These are phyloP conservation scores for Littorina saxatilis DNA, from an alignment of 1,140 invertebrate species.

Conservation along the genomic window DNA sequence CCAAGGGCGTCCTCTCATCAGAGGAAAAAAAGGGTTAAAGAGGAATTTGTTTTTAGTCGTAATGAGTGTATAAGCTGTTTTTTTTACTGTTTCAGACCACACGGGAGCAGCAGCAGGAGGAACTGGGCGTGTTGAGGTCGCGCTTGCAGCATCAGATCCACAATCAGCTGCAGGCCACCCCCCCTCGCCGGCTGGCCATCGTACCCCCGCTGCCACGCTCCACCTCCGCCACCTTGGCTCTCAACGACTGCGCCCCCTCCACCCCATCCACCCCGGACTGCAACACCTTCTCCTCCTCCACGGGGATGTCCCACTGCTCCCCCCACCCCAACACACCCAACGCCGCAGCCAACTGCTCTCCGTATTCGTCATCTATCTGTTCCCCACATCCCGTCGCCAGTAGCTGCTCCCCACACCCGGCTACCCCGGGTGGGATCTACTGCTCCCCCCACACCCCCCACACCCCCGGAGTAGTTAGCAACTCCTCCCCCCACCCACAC, in stretches of 20 bases:
- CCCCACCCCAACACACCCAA: not conserved
- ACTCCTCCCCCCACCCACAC: not conserved
- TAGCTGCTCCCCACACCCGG: not conserved
- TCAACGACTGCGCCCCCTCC: not conserved
- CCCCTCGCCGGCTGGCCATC: conserved; percentile 20
- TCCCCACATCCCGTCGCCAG: too few relatives aligned
- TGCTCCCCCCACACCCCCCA: not conserved
- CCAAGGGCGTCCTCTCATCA: too few relatives aligned
- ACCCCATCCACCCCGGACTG: not conserved
- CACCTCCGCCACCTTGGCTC: not conserved
- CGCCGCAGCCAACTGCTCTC: too few relatives aligned
- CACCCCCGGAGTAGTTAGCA: not conserved
- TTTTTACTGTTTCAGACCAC: conserved; percentile 8
- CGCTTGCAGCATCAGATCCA: conserved; percentile 13
- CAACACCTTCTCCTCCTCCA: not conserved
- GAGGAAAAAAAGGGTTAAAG: too few relatives aligned
- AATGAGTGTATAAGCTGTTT: too few relatives aligned
- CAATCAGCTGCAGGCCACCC: conserved; percentile 12
- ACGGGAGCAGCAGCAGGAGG: conserved; percentile 21
- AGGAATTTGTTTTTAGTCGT: too few relatives aligned
- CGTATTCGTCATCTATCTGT: too few relatives aligned
- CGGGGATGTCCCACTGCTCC: not conserved
- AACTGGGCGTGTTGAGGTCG: conserved; percentile 6
- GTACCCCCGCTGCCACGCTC: conserved; percentile 11
- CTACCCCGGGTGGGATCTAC: not conserved